Base-by-base conservation (phyloP, 1,140 invertebrate species). In the Scaptomyza pallida region DNA sequence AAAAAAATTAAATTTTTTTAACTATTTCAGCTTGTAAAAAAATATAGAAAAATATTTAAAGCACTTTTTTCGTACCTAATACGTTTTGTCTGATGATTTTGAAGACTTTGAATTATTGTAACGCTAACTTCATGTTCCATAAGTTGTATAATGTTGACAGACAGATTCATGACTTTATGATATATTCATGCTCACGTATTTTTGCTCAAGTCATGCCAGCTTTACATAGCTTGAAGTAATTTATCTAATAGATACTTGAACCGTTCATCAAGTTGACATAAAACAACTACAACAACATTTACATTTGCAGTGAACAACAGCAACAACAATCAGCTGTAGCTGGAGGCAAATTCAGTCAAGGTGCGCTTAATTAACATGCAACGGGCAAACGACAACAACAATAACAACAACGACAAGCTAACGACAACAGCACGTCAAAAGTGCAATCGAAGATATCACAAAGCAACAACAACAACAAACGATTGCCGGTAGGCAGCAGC, bases 311-410 rank as follows among this genome's bases (percentile, higher is more conserved):
- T 63, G 60, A 70, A 64, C 62, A 47, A 50, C 62, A 68, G 62
- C 57, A 48, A 30, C 41, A 45, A 41, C 57, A 59, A 9, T 41
- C 16, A 21, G 15, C 47, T 26, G 48, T 26, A 37, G 37, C 47
- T 50, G 48, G 35, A 64, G 72, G 57, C 65, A 77, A 86, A 80
- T 85, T 76, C 76, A 80, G 77, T 86, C 78, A 86, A 88, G 82
- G 82, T 65, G 82, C 67, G 50, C 82, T 86, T 86, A 86, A 86
- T 86, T 86, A 86, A 86, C 82, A 86, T 86, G 82, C 82, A 86
- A 88, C 78, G 78, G 82, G 67, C 83, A 82, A 79, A 59, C 44
- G 69, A 47, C 63, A 70, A 35, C 63, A 33, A 26, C 44, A 41
- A 23, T 64, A 61, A 50, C 77, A 63, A 41, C 52, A 41, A 48